Base-by-base conservation (phyloP, 2,113 vertebrate genomes). In the Toxotes chatareus region DNA sequence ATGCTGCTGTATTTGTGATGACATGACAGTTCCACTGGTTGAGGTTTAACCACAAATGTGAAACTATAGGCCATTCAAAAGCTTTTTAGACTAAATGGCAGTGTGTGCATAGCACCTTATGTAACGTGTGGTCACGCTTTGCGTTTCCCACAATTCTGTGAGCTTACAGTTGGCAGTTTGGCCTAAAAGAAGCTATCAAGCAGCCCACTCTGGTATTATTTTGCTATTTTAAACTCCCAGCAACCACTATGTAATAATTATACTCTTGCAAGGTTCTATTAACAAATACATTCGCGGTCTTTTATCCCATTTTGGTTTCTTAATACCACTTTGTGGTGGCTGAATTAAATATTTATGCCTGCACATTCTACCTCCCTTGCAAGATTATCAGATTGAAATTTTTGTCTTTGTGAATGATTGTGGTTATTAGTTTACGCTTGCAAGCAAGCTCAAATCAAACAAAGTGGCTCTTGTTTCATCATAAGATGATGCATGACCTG, bases 201-300 rank as follows among this genome's bases (percentile, higher is more conserved):
- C 34, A 53, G 9, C 0, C 78, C 78, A 42, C 19, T 85, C 44
- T 81, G 69, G 17, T 63, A 59, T 83, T 65, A 85, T 66, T 85
- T 82, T 67, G 55, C 47, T 55, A 34, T 80, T 86, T 72, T 68
- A 80, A 81, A 82, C 61, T 64, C 68, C 51, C 32, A 32, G 51
- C 31, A 72, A 84, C 62, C 86, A 61, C 76, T 27, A 27, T 82
- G 77, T 86, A 51, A 85, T 69, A 51, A 77, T 84, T 55, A 78
- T 59, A 59, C 49, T 63, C 56, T 51, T 60, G 12, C 19, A 62
- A 23, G 56, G 69, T 49, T 65, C 38, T 19, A 63, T 79, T 82
- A 70, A 47, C 72, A 55, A 74, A 78, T 61, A 68, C 59, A 87
- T 76, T 31, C 44, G 40, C 74, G 63, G 4, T 8, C n/a, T 44